Evolutionary conservation across 2,113 vertebrate species (phyloP), one percentile per base, ranked within the genome.

Genomic region (Tenebrosternarchus preto): DNA sequence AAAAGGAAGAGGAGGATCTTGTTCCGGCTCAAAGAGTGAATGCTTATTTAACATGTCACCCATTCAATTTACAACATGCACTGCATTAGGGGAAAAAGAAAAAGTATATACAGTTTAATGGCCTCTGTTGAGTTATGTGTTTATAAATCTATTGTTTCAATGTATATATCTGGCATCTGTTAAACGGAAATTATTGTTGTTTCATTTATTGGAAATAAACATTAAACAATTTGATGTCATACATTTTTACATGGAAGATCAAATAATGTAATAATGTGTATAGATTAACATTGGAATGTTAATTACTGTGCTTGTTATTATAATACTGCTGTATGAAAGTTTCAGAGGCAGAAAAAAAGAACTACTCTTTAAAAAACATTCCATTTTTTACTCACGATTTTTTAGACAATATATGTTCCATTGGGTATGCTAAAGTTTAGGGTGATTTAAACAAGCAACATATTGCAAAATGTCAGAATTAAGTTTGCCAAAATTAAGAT

Each of bases 31-130:
- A 75, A 60, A 33, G 55, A 75, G 55, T n/a, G 17, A 24, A 22
- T 61, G 72, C 72, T 75, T 60, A 61, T 60, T 74, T 60, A 57
- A 24, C 73, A 75, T 75, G 73, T 59, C 73, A 74, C 33, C 22
- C 27, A 39, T 33, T 75, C 39, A 75, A 75, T 61, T 36, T 60
- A 61, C 73, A 75, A 39, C 20, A n/a, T n/a, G 39, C 11, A 1
- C 16, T 22, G 8, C 29, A n/a, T 46, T 60, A 36, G 73, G 57
- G 33, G 27, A n/a, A 3, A 16, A 29, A 16, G 60, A 63, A 63
- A 63, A 27, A 36, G 25, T 36, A 74, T n/a, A 61, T 60, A 61
- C 57, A 15, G n/a, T 36, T 7, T 24, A 61, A 8, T 61, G 29
- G 27, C 73, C n/a, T n/a, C 17, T 74, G 55, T 31, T 74, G 72